Base-by-base conservation (phyloP, 2,888 invertebrate species). In the Catocala nupta region DNA sequence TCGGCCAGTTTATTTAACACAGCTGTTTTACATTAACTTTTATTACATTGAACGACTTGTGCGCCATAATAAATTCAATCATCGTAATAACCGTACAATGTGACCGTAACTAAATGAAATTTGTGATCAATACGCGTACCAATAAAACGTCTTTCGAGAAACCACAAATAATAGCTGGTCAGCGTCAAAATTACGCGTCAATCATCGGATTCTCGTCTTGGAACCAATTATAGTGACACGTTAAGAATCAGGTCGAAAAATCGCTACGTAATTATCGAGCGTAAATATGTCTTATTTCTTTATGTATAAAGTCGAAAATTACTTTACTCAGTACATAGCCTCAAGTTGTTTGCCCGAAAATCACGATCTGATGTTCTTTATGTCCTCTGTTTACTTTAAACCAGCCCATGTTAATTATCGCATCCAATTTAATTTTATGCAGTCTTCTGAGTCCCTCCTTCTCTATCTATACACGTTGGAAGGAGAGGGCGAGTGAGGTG, bases 321-420 rank as follows among this genome's bases (percentile, higher is more conserved):
- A 71, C 65, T 75, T 74, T 65, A 70, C 70, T 68, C 70, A 63
- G 53, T 59, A 71, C 65, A 73, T 60, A 78, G 73, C 77, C 78
- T 47, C 65, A 67, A 81, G 77, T 77, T 72, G 76, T 79, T 80
- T 82, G 73, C 71, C 71, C 76, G 74, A 81, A 84, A 89, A 87
- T 84, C 82, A 82, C 65, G 71, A 69, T 71, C 66, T 68, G 61
- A 68, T 63, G 76, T 78, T 74, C 80, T 70, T 73, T 70, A 75
- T 70, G 68, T 64, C 60, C 67, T 80, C 74, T 90, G 87, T 91
- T 91, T 90, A 86, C 88, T 88, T 87, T 85, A 84, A 86, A 82
- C 77, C 83, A 79, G 84, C 81, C 81, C 84, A 84, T 83, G 85
- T 86, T 88, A 87, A 91, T 90, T 90, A 88, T 82, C 79, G 80